Evolutionary conservation across 2,797 vertebrate species (phyloP).

Genomic region (Aplochiton taeniatus): DNA sequence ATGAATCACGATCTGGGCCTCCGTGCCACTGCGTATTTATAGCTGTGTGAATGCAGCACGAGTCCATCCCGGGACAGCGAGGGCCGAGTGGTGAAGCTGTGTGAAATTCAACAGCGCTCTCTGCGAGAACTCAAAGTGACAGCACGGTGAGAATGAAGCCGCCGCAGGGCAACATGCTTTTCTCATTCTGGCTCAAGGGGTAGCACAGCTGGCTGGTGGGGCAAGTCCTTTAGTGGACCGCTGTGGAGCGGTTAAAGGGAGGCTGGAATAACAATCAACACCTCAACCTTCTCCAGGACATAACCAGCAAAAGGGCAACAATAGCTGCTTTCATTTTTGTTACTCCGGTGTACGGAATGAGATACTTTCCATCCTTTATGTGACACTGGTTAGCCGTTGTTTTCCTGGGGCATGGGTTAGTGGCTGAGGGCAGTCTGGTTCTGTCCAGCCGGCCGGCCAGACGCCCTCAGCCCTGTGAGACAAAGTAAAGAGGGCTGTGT

Average conservation of each 20-base stretch:
- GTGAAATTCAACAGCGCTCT: constrained; percentile 43
- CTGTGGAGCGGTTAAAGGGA: too few species aligned
- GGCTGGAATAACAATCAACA: too few species aligned
- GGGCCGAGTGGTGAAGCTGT: constrained; percentile 34
- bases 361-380: too few species aligned
- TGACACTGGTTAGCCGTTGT: too few species aligned
- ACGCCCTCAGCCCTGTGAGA: not conserved
- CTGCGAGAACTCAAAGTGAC: constrained; percentile 8
- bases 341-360: too few species aligned
- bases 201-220: too few species aligned
- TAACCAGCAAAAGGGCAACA: too few species aligned
- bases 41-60: constrained; percentile 25
- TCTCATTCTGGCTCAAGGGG: constrained; percentile 2
- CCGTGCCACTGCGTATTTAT: not conserved
- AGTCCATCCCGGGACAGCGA: constrained; percentile 33
- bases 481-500: not conserved
- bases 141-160: not conserved
- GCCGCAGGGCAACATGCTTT: constrained; percentile 11
- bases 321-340: too few species aligned
- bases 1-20: too few species aligned
- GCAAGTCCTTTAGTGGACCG: too few species aligned
- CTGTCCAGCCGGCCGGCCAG: not conserved
- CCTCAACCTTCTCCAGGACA: too few species aligned
- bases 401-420: too few species aligned
- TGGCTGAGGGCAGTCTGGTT: not conserved